phyloP scores from a whole-genome alignment of 2,113 vertebrate species.

The Cebus imitator region DNA sequence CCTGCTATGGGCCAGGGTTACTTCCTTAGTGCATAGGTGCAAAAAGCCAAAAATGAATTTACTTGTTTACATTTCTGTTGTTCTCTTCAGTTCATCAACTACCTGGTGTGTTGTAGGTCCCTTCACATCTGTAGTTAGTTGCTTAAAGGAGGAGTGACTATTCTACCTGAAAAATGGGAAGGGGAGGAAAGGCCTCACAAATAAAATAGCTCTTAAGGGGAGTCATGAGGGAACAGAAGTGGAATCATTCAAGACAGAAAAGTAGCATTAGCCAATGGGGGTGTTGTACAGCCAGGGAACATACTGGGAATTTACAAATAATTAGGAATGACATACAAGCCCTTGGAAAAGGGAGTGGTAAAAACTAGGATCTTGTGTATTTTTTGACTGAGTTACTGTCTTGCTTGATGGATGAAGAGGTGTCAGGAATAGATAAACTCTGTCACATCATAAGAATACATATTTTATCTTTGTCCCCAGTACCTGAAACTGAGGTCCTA shows the following conservation, averaged over 20 bases:
- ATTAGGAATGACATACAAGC: background rate
- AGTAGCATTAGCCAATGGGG: background rate
- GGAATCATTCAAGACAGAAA: background rate
- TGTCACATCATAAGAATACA: background rate
- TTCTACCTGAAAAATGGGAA: background rate
- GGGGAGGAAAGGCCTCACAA: background rate
- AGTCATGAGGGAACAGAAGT: background rate
- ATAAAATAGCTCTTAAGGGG: background rate
- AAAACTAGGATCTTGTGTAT: no score
- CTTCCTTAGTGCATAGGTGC: background rate
- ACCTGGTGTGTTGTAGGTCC: fast-evolving
- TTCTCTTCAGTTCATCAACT: fast-evolving
- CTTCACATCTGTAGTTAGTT: background rate
- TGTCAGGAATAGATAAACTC: background rate
- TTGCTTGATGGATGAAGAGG: background rate
- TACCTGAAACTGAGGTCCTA: background rate
- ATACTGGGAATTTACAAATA: background rate
- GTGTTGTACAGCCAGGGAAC: background rate
- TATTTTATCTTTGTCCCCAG: background rate
- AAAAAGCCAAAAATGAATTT: background rate
- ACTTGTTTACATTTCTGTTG: background rate
- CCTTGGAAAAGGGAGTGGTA: background rate
- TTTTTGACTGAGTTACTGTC: background rate
- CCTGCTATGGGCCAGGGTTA: background rate
- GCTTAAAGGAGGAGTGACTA: background rate